Evolutionary conservation across 2,113 vertebrate genomes (phyloP).

Genomic region (Hippopotamus amphibius): DNA sequence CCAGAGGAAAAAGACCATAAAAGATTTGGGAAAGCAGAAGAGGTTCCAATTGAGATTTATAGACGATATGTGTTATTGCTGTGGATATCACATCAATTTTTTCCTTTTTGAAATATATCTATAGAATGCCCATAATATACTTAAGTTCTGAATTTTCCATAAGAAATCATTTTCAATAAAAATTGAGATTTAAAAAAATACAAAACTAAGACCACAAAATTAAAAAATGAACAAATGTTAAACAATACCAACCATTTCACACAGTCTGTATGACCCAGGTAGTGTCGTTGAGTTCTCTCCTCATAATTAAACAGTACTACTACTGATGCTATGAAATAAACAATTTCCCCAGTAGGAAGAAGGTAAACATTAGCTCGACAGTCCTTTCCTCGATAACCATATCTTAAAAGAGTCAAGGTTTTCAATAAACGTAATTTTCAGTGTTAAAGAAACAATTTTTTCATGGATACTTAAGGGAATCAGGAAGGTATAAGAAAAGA

Average conservation of each 20-base stretch:
- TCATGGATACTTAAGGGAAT: background rate
- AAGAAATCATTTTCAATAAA: conserved; percentile 35
- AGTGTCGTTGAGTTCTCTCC: conserved; percentile 96
- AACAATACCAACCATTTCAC: conserved; percentile 95
- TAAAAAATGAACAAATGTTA: background rate
- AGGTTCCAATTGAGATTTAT: background rate
- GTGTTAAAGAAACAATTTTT: background rate
- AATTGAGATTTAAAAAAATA: background rate
- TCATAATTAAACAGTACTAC: conserved; percentile 98
- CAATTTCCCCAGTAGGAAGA: conserved; percentile 97
- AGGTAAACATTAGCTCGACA: conserved; percentile 97
- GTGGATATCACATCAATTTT: background rate
- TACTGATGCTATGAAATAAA: conserved; percentile 97
- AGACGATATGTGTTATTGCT: background rate
- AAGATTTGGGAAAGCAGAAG: background rate
- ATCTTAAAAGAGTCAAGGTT: conserved; percentile 91
- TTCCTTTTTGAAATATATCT: conserved; percentile 14
- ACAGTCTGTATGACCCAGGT: conserved; percentile 97
- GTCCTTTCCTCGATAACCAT: conserved; percentile 97
- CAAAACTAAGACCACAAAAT: background rate
- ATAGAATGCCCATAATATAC: background rate
- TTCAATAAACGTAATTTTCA: conserved; percentile 41
- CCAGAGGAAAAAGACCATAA: background rate
- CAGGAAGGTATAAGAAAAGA: background rate
- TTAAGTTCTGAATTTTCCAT: background rate